Evolutionary conservation across 2,888 invertebrate species (phyloP).

Genomic region (Ceraclea dissimilis): DNA sequence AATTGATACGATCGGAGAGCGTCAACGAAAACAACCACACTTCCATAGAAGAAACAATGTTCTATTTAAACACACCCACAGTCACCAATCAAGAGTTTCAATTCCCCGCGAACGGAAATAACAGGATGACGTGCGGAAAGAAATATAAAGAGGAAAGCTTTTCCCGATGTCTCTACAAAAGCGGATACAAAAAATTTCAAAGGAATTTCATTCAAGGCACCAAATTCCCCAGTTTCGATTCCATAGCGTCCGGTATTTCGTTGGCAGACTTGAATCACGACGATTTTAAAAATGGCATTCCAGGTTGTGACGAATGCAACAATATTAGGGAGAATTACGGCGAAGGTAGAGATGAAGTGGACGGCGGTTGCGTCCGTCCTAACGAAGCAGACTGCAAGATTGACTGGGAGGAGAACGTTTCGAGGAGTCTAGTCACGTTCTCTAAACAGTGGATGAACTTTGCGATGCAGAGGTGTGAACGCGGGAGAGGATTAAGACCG

Average conservation of each 20-base stretch:
- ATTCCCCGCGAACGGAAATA: conserved; percentile 7
- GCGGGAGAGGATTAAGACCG: conserved; percentile 71
- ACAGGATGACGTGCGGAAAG: not conserved
- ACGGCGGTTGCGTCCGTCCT: conserved; percentile 42
- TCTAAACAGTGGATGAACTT: conserved; percentile 86
- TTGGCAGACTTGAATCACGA: conserved; percentile 20
- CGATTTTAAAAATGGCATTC: conserved; percentile 21
- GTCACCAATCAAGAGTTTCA: conserved; percentile 20
- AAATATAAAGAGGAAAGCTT: conserved; percentile 15
- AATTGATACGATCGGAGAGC: conserved; percentile 25
- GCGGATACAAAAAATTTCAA: conserved; percentile 10
- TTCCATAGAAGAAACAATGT: conserved; percentile 23
- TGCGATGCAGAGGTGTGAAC: conserved; percentile 75
- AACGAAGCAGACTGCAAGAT: conserved; percentile 34
- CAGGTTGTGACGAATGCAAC: conserved; percentile 29
- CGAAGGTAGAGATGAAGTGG: conserved; percentile 45
- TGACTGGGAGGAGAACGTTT: conserved; percentile 39
- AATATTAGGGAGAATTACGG: conserved; percentile 32
- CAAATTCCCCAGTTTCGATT: conserved; percentile 18
- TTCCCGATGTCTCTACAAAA: conserved; percentile 13
- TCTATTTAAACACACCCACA: conserved; percentile 19
- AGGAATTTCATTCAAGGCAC: conserved; percentile 7
- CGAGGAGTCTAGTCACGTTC: conserved; percentile 57
- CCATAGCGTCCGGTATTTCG: conserved; percentile 10
- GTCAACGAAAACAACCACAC: conserved; percentile 20